These are phyloP conservation scores for Leptodirus hochenwartii DNA, from an alignment of 2,888 invertebrate genomes.

Conservation along the genomic window DNA sequence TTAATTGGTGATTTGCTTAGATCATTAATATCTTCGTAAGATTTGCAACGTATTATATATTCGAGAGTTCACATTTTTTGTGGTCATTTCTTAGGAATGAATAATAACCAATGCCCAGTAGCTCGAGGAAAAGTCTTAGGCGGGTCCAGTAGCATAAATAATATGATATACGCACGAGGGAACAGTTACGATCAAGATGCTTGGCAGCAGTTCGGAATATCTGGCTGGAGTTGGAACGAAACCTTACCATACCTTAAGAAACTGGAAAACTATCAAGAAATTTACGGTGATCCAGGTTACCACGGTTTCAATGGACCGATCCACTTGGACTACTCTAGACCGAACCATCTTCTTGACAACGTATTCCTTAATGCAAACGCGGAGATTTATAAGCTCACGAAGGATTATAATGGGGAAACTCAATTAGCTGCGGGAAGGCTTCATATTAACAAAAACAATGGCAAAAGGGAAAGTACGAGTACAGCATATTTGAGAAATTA, in stretches of 20 bases:
- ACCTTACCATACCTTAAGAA: constrained; percentile 21
- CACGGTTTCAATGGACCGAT: constrained; percentile 24
- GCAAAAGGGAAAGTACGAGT: constrained; percentile 38
- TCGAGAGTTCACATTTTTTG: too few species aligned
- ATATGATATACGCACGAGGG: constrained; percentile 13
- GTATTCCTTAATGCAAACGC: constrained; percentile 40
- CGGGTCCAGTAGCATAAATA: constrained; percentile 14
- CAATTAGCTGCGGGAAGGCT: constrained; percentile 42
- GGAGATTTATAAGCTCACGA: constrained; percentile 34
- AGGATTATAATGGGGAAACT: constrained; percentile 42
- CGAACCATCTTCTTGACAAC: too few species aligned
- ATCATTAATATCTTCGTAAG: too few species aligned
- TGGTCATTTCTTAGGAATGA: constrained; percentile 13
- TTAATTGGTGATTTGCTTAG: too few species aligned
- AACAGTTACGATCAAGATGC: constrained; percentile 13
- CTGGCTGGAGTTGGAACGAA: constrained; percentile 29
- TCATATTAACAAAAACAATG: constrained; percentile 39
- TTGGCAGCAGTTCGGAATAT: constrained; percentile 13
- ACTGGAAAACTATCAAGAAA: constrained; percentile 17
- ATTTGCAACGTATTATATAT: too few species aligned
- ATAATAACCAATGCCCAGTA: constrained; percentile 10
- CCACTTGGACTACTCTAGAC: too few species aligned
- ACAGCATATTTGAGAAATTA: constrained; percentile 36
- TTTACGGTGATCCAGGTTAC: too few species aligned
- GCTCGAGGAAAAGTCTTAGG: constrained; percentile 15